phyloP scores from a whole-genome alignment of 2,888 invertebrate species.

The Drosophila colorata region DNA sequence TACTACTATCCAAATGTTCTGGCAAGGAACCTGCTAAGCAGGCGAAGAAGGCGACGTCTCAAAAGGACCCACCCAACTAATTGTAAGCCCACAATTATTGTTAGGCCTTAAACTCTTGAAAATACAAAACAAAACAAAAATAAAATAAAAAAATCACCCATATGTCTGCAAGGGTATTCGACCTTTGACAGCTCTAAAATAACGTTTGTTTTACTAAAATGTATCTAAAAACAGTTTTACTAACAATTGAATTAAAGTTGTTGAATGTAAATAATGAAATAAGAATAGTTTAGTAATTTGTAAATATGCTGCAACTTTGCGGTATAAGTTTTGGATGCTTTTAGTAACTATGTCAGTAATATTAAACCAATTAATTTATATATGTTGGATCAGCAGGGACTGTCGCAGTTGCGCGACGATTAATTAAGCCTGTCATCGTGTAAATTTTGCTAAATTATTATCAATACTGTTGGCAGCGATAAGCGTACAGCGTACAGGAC shows the following conservation, averaged over 20 bases:
- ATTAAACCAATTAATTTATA: slow-evolving; percentile 53
- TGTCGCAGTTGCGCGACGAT: slow-evolving; percentile 39
- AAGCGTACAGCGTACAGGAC: slow-evolving; percentile 4
- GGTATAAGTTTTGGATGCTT: not conserved
- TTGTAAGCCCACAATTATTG: too few relatives aligned
- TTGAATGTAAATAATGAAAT: slow-evolving; percentile 6
- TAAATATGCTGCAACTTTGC: not conserved
- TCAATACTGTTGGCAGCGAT: slow-evolving; percentile 53
- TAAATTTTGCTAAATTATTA: slow-evolving; percentile 75
- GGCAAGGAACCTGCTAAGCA: too few relatives aligned
- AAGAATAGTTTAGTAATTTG: not conserved
- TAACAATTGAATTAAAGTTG: slow-evolving; percentile 8
- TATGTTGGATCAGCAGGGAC: slow-evolving; percentile 26
- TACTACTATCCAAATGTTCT: too few relatives aligned
- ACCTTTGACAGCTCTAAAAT: too few relatives aligned
- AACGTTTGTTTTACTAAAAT: too few relatives aligned
- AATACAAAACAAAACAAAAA: too few relatives aligned
- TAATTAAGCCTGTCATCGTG: slow-evolving; percentile 75
- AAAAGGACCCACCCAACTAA: too few relatives aligned
- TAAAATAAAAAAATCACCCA: too few relatives aligned
- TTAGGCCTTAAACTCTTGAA: too few relatives aligned
- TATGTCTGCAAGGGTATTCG: too few relatives aligned
- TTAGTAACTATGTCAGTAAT: slow-evolving; percentile 10
- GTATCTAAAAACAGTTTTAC: not conserved
- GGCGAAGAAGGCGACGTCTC: too few relatives aligned